These are phyloP conservation scores for Drosophila rubida DNA, from an alignment of 2,888 invertebrate species.

Conservation along the genomic window DNA sequence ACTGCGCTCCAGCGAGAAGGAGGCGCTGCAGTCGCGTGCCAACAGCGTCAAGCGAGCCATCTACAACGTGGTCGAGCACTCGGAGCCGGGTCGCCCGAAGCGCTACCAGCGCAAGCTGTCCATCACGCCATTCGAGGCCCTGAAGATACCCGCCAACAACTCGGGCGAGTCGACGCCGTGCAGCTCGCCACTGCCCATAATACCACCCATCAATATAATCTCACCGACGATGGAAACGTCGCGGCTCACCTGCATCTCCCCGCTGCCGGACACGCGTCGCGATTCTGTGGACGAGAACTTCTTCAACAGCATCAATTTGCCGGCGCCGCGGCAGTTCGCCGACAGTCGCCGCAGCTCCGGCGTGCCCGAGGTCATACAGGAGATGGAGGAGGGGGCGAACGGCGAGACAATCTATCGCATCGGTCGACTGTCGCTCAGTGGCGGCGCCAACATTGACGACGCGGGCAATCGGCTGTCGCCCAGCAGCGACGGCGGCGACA, in stretches of 20 bases:
- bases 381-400: slow-evolving; percentile 76
- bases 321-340: slow-evolving; percentile 93
- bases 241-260: slow-evolving; percentile 88
- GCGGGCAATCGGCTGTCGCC: slow-evolving; percentile 76
- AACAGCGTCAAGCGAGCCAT: slow-evolving; percentile 94
- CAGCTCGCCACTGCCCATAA: slow-evolving; percentile 81
- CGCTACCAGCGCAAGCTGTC: slow-evolving; percentile 86
- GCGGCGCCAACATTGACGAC: slow-evolving; percentile 83
- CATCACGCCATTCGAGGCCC: slow-evolving; percentile 83
- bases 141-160: slow-evolving; percentile 79
- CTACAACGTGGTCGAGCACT: slow-evolving; percentile 91
- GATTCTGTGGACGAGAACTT: slow-evolving; percentile 87
- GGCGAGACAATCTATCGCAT: slow-evolving; percentile 77
- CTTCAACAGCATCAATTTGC: slow-evolving; percentile 86
- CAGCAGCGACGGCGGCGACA: slow-evolving; percentile 59
- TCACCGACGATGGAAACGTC: slow-evolving; percentile 85
- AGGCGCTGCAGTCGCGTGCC: slow-evolving; percentile 88
- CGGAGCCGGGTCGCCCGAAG: slow-evolving; percentile 87
- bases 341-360: slow-evolving; percentile 90
- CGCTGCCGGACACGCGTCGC: slow-evolving; percentile 87
- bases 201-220: slow-evolving; percentile 84
- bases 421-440: slow-evolving; percentile 79
- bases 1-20: slow-evolving; percentile 86
- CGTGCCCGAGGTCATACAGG: slow-evolving; percentile 83
- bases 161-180: slow-evolving; percentile 83